Base-by-base conservation (phyloP, 1,140 invertebrate species). In the Leptoteleia sp. region DNA sequence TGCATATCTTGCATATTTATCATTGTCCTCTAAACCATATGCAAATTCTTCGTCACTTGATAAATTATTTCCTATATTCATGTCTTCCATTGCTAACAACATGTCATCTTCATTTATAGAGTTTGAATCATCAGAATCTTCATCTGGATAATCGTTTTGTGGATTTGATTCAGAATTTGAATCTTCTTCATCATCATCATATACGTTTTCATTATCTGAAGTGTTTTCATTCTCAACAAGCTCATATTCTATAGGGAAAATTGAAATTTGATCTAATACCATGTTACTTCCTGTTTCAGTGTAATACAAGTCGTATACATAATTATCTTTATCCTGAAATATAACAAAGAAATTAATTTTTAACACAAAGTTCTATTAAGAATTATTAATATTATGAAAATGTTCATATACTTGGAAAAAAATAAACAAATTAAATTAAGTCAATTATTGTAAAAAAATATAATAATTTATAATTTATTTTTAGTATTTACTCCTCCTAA, bases 1-100 rank as follows among this genome's bases (percentile, higher is more conserved):
- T 82, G 90, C 92, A 52, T 91, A 92, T 33, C 83, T 89, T n/a
- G 91, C 91, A 82, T 92, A 92, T 48, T 84, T 87, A 82, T 92
- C 90, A n/a, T 72, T 78, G 42, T 90, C 84, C 81, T 91, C 86
- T 7, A 90, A 68, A 43, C 89, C 87, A 78, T 90, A 89, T 11
- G 87, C 86, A 79, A 90, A 89, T 22, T 90, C 85, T 25, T 81
- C 89, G 16, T 87, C 87, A 37, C 84, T 89, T 0, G 89, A 90
- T 3, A 84, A 65, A 5, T 78, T 81, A 12, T 88, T 79, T 38
- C 82, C 47, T 83, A 83, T 37, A 82, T 3, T 17, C 38, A 81
- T 6, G 84, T 35, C 8, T 79, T 88, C 76, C 29, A 82, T 79
- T 17, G 79, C 90, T 42, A 42, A 70, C 82, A 40, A 86, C 81